A percentile compares a stretch with the other conserved stretches of the same genome.
Conservation (phyloP, 2,888 invertebrate genomes). For the Melanostoma scalare region DNA sequence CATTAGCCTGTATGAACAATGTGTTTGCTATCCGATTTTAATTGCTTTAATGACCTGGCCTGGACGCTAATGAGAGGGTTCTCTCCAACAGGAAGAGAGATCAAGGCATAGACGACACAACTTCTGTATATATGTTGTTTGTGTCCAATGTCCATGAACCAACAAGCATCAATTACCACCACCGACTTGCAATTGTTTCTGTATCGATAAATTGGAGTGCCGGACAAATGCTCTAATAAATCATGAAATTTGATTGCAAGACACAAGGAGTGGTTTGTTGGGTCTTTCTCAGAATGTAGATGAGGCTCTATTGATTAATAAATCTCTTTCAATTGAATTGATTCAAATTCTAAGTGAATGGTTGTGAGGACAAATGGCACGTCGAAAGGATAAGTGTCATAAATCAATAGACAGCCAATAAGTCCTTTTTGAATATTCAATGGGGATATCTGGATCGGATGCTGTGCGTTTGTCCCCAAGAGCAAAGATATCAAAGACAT, state of each 20-base stretch:
- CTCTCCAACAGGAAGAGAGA: conserved; percentile 18
- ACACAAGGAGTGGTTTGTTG: not conserved
- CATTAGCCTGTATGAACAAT: conserved; percentile 58
- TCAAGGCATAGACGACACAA: conserved; percentile 2
- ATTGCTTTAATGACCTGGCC: conserved; percentile 67
- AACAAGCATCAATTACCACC: conserved; percentile 42
- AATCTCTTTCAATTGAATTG: conserved; percentile 66
- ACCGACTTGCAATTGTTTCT: conserved; percentile 51
- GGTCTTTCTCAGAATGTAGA: conserved; percentile 18
- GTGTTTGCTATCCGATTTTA: conserved; percentile 64
- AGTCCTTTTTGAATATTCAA: conserved; percentile 76
- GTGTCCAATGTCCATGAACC: not conserved
- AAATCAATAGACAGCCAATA: conserved; percentile 81
- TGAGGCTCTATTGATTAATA: conserved; percentile 42
- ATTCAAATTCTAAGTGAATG: conserved; percentile 45
- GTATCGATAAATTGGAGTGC: conserved; percentile 45
- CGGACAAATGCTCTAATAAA: conserved; percentile 52
- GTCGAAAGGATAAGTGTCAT: conserved; percentile 78
- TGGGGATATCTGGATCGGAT: conserved; percentile 54
- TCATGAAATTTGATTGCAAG: conserved; percentile 38
- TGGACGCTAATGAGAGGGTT: conserved; percentile 48
- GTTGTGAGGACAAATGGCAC: conserved; percentile 47
- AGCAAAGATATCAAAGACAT: too few relatives aligned
- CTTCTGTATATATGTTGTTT: conserved; percentile 10
- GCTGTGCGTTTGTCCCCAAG: not conserved